Percentiles rank a stretch among this genome's conserved stretches.
Evolutionary conservation across 2,888 invertebrate species (phyloP).

Genomic region (Aporophyla nigra): DNA sequence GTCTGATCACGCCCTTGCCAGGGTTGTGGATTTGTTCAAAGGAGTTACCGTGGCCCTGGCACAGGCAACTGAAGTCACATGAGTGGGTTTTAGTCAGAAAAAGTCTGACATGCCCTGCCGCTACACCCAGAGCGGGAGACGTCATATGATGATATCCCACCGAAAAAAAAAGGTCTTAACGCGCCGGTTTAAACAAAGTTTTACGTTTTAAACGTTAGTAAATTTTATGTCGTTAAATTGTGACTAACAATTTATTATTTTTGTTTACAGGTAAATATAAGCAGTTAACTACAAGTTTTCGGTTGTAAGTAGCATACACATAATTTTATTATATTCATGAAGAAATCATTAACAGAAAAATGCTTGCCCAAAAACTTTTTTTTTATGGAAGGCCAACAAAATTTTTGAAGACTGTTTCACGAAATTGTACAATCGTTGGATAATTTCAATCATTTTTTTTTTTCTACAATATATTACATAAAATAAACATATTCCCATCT

Average conservation of each 20-base stretch:
- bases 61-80: too few relatives aligned
- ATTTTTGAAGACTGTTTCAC: background rate
- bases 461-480: slow-evolving; percentile 1
- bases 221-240: background rate
- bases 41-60: too few relatives aligned
- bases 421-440: background rate
- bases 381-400: background rate
- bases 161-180: too few relatives aligned
- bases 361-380: background rate
- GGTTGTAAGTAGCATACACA: slow-evolving; percentile 14
- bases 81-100: too few relatives aligned
- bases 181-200: background rate
- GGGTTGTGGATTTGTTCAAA: too few relatives aligned
- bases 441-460: background rate
- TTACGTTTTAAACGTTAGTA: background rate
- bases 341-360: background rate
- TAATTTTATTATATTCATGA: too few relatives aligned
- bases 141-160: too few relatives aligned
- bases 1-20: too few relatives aligned
- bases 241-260: slow-evolving; percentile 31
- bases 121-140: too few relatives aligned
- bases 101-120: too few relatives aligned
- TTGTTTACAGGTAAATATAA: slow-evolving; percentile 62
- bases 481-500: background rate
- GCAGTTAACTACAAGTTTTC: background rate